Percentiles rank a stretch among this genome's conserved stretches.
Conservation (phyloP, 2,888 invertebrate species). For the Callimorpha dominula region DNA sequence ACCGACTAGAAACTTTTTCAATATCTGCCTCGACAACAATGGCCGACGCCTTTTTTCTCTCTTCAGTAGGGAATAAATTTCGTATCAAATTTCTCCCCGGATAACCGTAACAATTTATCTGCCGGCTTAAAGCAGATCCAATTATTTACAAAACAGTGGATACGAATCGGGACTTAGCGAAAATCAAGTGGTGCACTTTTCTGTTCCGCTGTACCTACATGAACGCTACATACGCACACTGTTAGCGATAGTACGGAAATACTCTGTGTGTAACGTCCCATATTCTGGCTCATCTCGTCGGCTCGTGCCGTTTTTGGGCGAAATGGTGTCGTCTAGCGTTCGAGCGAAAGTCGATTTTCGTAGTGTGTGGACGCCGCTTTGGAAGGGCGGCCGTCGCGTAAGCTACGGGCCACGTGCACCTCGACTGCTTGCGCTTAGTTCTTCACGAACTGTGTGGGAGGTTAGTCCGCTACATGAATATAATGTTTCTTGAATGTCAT, state of each 20-base stretch:
- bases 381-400: slow-evolving; percentile 85
- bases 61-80: slow-evolving; percentile 65
- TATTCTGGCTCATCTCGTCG: slow-evolving; percentile 80
- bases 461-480: slow-evolving; percentile 84
- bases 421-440: slow-evolving; percentile 85
- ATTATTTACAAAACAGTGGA: slow-evolving; percentile 57
- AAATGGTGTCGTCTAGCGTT: slow-evolving; percentile 73
- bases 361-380: slow-evolving; percentile 72
- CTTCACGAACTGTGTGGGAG: slow-evolving; percentile 86
- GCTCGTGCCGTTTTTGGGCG: slow-evolving; percentile 65
- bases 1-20: slow-evolving; percentile 76
- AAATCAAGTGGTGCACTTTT: slow-evolving; percentile 76
- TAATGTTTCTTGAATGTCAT: slow-evolving; percentile 79
- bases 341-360: slow-evolving; percentile 81
- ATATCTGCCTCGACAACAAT: slow-evolving; percentile 77
- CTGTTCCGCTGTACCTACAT: slow-evolving; percentile 61
- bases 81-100: slow-evolving; percentile 69
- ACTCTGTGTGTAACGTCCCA: slow-evolving; percentile 80
- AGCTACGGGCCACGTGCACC: slow-evolving; percentile 84
- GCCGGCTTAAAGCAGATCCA: slow-evolving; percentile 52
- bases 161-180: slow-evolving; percentile 52
- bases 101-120: slow-evolving; percentile 64
- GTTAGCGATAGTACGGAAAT: slow-evolving; percentile 79
- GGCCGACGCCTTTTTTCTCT: slow-evolving; percentile 63
- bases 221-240: slow-evolving; percentile 73